These are phyloP conservation scores for Gastrophysa polygoni DNA, from an alignment of 2,888 invertebrate species.

Conservation along the genomic window DNA sequence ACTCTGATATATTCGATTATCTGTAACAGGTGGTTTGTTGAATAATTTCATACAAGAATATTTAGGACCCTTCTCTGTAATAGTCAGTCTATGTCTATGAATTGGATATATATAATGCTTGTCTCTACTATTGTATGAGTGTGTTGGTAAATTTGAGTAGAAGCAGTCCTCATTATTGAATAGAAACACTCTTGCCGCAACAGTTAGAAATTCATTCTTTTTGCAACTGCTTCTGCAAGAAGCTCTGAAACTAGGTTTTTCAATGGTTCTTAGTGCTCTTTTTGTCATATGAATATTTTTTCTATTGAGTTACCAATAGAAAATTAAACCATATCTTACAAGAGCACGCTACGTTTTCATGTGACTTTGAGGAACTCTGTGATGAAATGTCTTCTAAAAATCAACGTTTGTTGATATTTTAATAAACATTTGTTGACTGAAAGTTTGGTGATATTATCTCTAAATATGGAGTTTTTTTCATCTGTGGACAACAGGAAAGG, in stretches of 20 bases:
- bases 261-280: not conserved
- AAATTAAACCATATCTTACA: not conserved
- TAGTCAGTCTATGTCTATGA: constrained; percentile 1
- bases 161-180: not conserved
- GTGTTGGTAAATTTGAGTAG: not conserved
- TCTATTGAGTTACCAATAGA: not conserved
- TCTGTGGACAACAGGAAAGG: no score
- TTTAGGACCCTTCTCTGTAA: not conserved
- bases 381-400: not conserved
- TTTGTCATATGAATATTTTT: constrained; percentile 3
- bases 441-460: not conserved
- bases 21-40: no score
- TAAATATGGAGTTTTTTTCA: no score
- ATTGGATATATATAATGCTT: not conserved
- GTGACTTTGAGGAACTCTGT: not conserved
- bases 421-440: not conserved
- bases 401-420: not conserved
- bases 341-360: not conserved
- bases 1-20: no score
- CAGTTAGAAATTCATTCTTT: not conserved
- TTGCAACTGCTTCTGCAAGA: not conserved
- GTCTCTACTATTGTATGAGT: not conserved
- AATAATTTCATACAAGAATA: no score
- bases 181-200: not conserved
- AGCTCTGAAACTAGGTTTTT: not conserved